These are phyloP conservation scores for Drosophila quasianomalipes DNA, from an alignment of 2,888 invertebrate species.

Conservation along the genomic window DNA sequence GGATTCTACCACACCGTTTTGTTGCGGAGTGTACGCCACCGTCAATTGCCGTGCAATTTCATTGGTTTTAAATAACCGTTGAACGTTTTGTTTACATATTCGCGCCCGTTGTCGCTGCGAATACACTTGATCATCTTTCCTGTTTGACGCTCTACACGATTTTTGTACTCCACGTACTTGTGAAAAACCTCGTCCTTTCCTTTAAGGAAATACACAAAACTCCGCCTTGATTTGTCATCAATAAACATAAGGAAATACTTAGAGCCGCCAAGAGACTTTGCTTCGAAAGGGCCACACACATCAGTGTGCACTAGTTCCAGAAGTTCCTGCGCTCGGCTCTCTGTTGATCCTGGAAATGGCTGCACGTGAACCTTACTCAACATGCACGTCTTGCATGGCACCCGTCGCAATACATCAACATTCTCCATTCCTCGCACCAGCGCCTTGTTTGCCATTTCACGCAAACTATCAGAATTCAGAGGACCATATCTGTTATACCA, in stretches of 20 bases:
- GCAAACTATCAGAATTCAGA: constrained; percentile 7
- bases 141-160: no score
- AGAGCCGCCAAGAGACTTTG: neutral
- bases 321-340: neutral
- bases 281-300: neutral
- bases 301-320: neutral
- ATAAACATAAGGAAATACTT: neutral
- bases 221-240: constrained; percentile 1
- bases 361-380: neutral
- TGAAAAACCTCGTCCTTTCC: neutral
- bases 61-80: no score
- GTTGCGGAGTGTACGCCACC: no score
- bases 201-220: neutral
- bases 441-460: neutral
- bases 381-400: constrained; percentile 5
- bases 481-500: constrained; percentile 1
- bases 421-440: no score
- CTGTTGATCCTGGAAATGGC: neutral
- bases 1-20: no score
- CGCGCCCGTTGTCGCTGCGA: no score
- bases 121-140: no score
- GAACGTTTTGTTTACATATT: no score
- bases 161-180: no score
- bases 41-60: no score
- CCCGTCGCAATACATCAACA: neutral